Conservation (phyloP, 2,888 invertebrate species). For the Chironomus riparius region DNA sequence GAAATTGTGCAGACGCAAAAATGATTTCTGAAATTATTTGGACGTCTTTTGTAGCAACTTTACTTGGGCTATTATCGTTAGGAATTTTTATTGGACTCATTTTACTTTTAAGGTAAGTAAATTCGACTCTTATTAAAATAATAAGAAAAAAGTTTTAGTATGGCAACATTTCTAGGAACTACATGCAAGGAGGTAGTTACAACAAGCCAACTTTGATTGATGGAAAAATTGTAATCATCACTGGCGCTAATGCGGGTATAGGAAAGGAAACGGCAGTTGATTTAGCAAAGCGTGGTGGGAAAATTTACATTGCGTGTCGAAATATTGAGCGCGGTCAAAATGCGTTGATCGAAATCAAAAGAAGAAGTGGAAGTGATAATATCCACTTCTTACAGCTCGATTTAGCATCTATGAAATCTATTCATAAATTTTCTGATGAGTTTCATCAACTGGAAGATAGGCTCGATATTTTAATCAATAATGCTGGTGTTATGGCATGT, state of each 20-base stretch:
- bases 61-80: background rate
- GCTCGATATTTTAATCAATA: conserved; percentile 49
- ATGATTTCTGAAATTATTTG: background rate
- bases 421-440: conserved; percentile 49
- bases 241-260: conserved; percentile 75
- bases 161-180: conserved; percentile 40
- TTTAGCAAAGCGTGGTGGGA: conserved; percentile 63
- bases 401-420: conserved; percentile 46
- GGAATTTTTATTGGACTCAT: background rate
- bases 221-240: conserved; percentile 61
- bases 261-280: conserved; percentile 65
- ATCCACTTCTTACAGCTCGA: conserved; percentile 53
- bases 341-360: conserved; percentile 55
- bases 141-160: background rate
- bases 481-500: conserved; percentile 47
- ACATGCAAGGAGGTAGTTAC: conserved; percentile 43
- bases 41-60: background rate
- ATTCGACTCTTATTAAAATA: background rate
- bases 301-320: conserved; percentile 79
- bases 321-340: conserved; percentile 67
- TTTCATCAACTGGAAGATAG: conserved; percentile 42
- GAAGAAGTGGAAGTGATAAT: conserved; percentile 63
- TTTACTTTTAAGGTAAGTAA: background rate
- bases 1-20: background rate
- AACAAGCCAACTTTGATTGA: conserved; percentile 47